Evolutionary conservation across 2,113 vertebrate species (phyloP), one percentile per base, ranked within the genome.

Genomic region (Struthio camelus): DNA sequence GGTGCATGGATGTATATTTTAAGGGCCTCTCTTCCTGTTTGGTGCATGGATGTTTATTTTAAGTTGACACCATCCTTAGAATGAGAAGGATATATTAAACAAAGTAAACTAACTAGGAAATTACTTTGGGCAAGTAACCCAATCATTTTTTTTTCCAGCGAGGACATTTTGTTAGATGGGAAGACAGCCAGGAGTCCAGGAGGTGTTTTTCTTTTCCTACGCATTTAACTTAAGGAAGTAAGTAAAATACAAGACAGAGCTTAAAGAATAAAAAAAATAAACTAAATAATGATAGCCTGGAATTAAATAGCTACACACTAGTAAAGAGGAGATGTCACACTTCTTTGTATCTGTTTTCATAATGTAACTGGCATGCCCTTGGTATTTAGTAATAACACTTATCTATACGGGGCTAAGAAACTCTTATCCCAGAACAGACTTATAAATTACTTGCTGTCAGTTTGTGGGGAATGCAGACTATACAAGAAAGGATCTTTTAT

Each of bases 221-320:
- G 62, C 64, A 87, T 91, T 66, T 89, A 87, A 87, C 78, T 94
- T 97, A 95, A 95, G 95, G 94, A 97, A 97, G 87, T 96, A 95
- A 93, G 79, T 94, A 94, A 96, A 93, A 96, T 93, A 94, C 1
- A 78, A 89, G 93, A 70, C 83, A 80, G 62, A 85, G 36, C 16
- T 87, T 94, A 91, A 92, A 91, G 80, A 46, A 77, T 53, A 95
- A 73, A 65, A 95, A 86, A 66, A 96, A 86, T 64, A 92, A 94
- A 90, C 70, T 66, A 85, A 95, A 82, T 78, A 94, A 96, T 9
- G n/a, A 65, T 76, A 66, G 70, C n/a, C 30, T 87, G 78, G 53
- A 95, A 95, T 82, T 91, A 93, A 95, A 95, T 69, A 87, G 53
- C 58, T 73, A 82, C 80, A 94, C 78, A 85, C 83, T 50, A 89